Evolutionary conservation across 2,888 invertebrate genomes (phyloP).

Genomic region (Drosophila birchii): DNA sequence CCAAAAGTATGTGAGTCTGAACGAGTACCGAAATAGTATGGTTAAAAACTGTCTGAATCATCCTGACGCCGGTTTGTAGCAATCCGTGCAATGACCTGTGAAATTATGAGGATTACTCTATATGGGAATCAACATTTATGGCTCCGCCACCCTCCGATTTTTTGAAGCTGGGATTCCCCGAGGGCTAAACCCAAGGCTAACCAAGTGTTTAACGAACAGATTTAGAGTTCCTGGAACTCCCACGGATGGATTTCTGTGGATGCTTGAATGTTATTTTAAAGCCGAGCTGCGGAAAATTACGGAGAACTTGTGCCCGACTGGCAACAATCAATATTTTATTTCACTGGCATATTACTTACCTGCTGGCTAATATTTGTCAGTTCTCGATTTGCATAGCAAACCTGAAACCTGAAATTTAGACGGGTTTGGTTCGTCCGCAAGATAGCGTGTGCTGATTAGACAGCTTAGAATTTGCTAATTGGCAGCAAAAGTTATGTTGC

Average conservation of each 20-base stretch:
- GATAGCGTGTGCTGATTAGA: slow-evolving; percentile 46
- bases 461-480: slow-evolving; percentile 39
- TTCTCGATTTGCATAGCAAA: slow-evolving; percentile 31
- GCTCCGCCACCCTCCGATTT: not conserved
- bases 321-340: slow-evolving; percentile 10
- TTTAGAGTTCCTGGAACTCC: slow-evolving; percentile 11
- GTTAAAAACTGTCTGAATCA: slow-evolving; percentile 37
- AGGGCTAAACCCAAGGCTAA: not conserved
- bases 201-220: not conserved
- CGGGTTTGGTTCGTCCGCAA: slow-evolving; percentile 25
- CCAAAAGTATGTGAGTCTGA: not conserved
- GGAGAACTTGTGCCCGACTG: not conserved
- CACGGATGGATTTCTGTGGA: not conserved
- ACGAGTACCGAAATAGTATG: slow-evolving; percentile 20
- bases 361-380: slow-evolving; percentile 9
- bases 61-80: slow-evolving; percentile 41
- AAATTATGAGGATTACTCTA: slow-evolving; percentile 53
- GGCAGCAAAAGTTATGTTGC: slow-evolving; percentile 36
- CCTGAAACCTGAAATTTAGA: slow-evolving; percentile 38
- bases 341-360: not conserved
- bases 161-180: slow-evolving; percentile 3
- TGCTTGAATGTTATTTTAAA: slow-evolving; percentile 5
- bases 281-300: slow-evolving; percentile 20
- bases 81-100: slow-evolving; percentile 60
- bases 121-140: slow-evolving; percentile 14